A percentile compares a stretch with the other conserved stretches of the same genome.
Conservation (phyloP, 23 tunicate species). For the Phallusia fumigata region DNA sequence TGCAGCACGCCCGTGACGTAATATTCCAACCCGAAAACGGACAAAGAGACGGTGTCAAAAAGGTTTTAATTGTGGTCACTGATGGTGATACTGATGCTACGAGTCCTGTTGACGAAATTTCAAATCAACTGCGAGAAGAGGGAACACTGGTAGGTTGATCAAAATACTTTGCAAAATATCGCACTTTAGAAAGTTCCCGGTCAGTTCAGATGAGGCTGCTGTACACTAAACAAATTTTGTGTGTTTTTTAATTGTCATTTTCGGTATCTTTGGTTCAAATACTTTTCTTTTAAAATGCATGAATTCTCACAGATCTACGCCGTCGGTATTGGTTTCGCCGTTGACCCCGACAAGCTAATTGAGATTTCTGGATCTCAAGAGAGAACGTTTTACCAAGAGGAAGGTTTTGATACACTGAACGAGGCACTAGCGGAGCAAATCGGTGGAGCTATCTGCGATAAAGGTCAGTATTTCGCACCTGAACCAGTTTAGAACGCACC, state of each 20-base stretch:
- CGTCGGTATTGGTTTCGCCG: not conserved
- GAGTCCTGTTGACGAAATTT: not conserved
- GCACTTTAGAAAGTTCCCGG: no score
- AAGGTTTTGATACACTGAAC: not conserved
- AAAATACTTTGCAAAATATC: no score
- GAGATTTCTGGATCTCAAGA: not conserved
- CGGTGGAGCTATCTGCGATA: not conserved
- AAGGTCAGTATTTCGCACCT: no score
- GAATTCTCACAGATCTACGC: not conserved
- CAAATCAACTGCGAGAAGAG: not conserved
- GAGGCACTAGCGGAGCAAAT: not conserved
- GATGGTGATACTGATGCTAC: slow-evolving; percentile 4
- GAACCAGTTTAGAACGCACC: no score
- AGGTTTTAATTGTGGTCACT: not conserved
- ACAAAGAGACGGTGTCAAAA: not conserved
- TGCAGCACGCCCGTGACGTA: not conserved
- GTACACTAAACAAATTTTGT: no score
- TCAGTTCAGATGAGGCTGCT: no score
- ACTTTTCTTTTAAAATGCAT: no score
- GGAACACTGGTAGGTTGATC: not conserved
- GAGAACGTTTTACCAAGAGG: not conserved
- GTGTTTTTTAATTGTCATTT: no score
- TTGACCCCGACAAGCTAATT: not conserved
- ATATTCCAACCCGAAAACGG: slow-evolving; percentile 4
- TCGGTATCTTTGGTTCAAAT: no score